Evolutionary conservation across 2,888 invertebrate genomes (phyloP), one percentile per base, ranked within the genome.

Genomic region (Hydroisotoma schaefferi): DNA sequence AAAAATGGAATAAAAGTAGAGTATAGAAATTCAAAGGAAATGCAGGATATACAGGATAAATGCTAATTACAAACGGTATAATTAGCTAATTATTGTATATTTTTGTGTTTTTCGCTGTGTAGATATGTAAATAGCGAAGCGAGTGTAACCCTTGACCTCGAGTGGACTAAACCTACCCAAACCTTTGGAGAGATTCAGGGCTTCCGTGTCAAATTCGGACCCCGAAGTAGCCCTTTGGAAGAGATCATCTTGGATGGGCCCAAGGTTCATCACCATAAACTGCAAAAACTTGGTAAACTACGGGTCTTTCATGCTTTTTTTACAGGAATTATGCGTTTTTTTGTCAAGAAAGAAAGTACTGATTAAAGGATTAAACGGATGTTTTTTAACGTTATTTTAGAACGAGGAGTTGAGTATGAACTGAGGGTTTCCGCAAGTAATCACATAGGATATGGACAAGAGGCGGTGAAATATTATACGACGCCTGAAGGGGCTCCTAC

Each of bases 381-480:
- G 15, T 33, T 33, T 33, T 33, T 10, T n/a, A 10, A 10, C 15
- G 33, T 52, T 67, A 57, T 59, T 73, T 67, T 73, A 79, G 95
- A 94, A 78, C 84, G 90, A 67, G 97, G 97, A 1, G 90, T 94
- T 0, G 88, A 90, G 73, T 99, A 99, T 78, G 97, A 98, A 78
- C 95, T 98, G 77, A 83, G 94, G 67, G 86, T 99, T n/a, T 88
- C 94, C 12, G 99, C 95, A 5, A 88, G 87, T 77, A 99, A 99
- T 78, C 86, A 88, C 71, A 90, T 97, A 55, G 98, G 97, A 56
- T 87, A 87, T 73, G 97, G 98, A 6, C 94, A 95, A 77, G 94
- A 98, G 76, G 88, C 90, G 1, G 88, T 95, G 1, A 89, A 89
- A 75, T 88, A 87, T 74, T 87, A 93, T 80, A 84, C 87, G 56